Base-by-base conservation (phyloP, 2,888 invertebrate genomes). In the Phyto melanocephala region DNA sequence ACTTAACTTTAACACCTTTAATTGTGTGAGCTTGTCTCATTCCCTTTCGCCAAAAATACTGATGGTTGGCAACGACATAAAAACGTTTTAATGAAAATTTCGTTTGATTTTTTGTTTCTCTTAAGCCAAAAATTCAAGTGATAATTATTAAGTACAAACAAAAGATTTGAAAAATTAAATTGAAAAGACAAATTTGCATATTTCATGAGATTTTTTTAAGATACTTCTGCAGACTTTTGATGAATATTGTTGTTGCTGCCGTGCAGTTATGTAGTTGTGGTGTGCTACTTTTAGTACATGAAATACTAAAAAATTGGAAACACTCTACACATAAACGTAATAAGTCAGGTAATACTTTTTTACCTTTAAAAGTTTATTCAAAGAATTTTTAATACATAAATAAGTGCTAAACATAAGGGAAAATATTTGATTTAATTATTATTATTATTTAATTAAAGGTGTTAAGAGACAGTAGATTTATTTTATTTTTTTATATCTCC, bases 101-200 rank as follows among this genome's bases (percentile, higher is more conserved):
- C 22, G 20, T 37, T 62, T 28, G 13, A 28, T 35, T n/a, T 60
- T 42, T 17, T 40, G 22, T 37, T 28, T 7, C 33, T 54, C 24
- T 50, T 40, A 11, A 28, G 1, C 42, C 11, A n/a, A 54, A 74
- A 63, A 42, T 52, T 40, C 28, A 76, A 65, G 47, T 60, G 67
- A 76, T 76, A 76, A 76, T 76, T 76, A 76, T 60, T 67, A 58
- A 50, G 20, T 67, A 60, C 24, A 76, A 56, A 70, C 13, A 28
- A 20, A 40, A 52, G 8, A 40, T 13, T 40, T 70, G 4, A 17
- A 67, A 76, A 58, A 67, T 40, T 63, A 37, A 50, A 67, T 47
- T 47, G 20, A 20, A 47, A 47, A 22, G 8, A 37, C 5, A 62
- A 75, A 65, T 65, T 56, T 65, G 56, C 74, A 56, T 62, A 45